Evolutionary conservation across 2,113 vertebrate species (phyloP).

Genomic region (Grammomys dolichurus): DNA sequence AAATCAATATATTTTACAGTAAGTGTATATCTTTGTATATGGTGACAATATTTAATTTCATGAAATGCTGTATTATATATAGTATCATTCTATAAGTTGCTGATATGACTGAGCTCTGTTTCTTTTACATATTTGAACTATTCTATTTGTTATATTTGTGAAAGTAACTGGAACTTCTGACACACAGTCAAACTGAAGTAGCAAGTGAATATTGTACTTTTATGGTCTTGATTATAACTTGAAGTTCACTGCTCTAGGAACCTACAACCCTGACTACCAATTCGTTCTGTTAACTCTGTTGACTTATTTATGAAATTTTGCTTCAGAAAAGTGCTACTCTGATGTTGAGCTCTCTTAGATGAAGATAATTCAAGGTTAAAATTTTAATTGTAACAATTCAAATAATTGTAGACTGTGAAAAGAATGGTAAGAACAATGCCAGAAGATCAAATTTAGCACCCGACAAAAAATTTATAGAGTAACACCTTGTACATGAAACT

Average conservation of each 20-base stretch:
- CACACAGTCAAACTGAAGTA: background rate
- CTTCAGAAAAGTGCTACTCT: background rate
- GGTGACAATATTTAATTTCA: conserved; percentile 12
- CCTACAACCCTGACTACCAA: background rate
- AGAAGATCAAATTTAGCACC: background rate
- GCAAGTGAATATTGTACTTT: background rate
- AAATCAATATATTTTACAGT: conserved; percentile 42
- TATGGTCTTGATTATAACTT: background rate
- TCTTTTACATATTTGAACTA: background rate
- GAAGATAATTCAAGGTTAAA: background rate
- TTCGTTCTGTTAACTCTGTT: background rate
- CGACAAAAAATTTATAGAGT: background rate
- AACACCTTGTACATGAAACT: background rate
- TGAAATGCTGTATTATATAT: background rate
- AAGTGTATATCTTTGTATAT: background rate
- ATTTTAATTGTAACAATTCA: background rate
- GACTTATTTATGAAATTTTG: background rate
- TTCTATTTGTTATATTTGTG: background rate
- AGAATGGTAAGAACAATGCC: background rate
- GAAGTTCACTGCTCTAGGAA: background rate
- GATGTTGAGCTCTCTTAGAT: background rate
- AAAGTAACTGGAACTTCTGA: background rate
- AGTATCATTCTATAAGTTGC: background rate
- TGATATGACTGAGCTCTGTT: background rate
- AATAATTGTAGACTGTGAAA: background rate